Evolutionary conservation across 2,797 vertebrate genomes (phyloP).

Genomic region (Eulemur albifrons): DNA sequence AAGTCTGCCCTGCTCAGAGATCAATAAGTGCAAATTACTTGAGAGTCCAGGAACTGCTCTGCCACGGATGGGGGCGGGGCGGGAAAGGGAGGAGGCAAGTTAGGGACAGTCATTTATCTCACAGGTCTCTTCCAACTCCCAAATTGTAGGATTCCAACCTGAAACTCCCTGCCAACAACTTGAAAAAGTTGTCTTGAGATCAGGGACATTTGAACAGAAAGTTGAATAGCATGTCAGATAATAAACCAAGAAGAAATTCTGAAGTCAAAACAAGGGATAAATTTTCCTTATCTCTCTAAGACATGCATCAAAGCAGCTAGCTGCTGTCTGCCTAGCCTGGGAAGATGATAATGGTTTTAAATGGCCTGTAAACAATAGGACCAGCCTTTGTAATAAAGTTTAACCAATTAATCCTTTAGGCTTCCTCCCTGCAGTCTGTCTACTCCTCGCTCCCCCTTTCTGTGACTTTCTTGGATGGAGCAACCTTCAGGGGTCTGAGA

Average conservation of each 20-base stretch:
- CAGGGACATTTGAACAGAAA: slow-evolving; percentile 52
- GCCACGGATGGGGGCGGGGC: background rate
- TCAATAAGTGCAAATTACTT: background rate
- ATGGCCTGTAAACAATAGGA: slow-evolving; percentile 69
- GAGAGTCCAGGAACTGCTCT: slow-evolving; percentile 20
- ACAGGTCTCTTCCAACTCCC: background rate
- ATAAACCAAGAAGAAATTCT: slow-evolving; percentile 69
- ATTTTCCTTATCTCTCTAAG: slow-evolving; percentile 70
- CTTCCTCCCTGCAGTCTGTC: background rate
- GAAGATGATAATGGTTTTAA: slow-evolving; percentile 66
- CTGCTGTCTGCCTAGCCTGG: slow-evolving; percentile 62
- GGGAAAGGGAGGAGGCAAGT: background rate
- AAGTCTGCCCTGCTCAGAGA: slow-evolving; percentile 20
- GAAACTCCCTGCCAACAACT: slow-evolving; percentile 43
- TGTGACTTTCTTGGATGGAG: background rate
- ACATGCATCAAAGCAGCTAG: slow-evolving; percentile 69
- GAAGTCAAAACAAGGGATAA: slow-evolving; percentile 77
- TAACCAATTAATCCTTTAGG: slow-evolving; percentile 52
- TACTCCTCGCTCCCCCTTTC: background rate
- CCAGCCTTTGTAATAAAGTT: slow-evolving; percentile 59
- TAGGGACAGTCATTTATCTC: slow-evolving; percentile 15
- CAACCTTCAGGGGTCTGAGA: background rate
- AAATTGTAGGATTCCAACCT: slow-evolving; percentile 44
- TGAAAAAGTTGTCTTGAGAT: slow-evolving; percentile 55
- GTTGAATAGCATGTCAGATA: slow-evolving; percentile 58